Evolutionary conservation across 2,797 vertebrate genomes (phyloP), one percentile per base, ranked within the genome.

Genomic region (Megalops cyprinoides): DNA sequence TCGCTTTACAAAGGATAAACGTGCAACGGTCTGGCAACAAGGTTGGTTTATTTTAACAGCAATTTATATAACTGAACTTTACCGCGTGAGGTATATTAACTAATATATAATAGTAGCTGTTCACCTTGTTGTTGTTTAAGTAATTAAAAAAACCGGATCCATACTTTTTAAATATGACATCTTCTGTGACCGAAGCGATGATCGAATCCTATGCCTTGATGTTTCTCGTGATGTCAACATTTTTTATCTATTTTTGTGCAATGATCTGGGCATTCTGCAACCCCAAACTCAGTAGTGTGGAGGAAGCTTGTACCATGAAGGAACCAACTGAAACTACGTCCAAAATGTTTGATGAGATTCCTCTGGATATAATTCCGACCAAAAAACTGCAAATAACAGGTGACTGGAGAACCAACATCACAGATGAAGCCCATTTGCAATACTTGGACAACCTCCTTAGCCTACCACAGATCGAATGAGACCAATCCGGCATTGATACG

Each of bases 261-360:
- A 96, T 96, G 94, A 92, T 96, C 3, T 96, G 95, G 95, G 93
- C 93, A 80, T 96, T 96, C 80, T 93, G 92, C 84, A 95, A 95
- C 86, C 94, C 94, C 20, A 95, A 95, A 86, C 84, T 94, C 76
- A 94, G 92, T 74, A 90, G 89, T 12, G 73, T 48, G 46, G 91
- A 92, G 0, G 88, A 87, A 74, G 78, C 82, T 34, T 23, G 18
- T 53, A 15, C 44, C 14, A 53, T 31, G 56, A 60, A 31, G 12
- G 55, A 73, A 37, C 14, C 34, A 23, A 39, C 42, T 23, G 85
- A 83, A 60, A 81, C 84, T 53, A 28, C 20, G 25, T n/a, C 71
- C 82, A 85, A 85, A 76, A 37, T 84, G 18, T 85, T 76, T 82
- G 81, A 85, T 18, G 81, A 86, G 2, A 48, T 82, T 53, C 84